Evolutionary conservation across 2,888 invertebrate genomes (phyloP).

Genomic region (Diabrotica balteata): DNA sequence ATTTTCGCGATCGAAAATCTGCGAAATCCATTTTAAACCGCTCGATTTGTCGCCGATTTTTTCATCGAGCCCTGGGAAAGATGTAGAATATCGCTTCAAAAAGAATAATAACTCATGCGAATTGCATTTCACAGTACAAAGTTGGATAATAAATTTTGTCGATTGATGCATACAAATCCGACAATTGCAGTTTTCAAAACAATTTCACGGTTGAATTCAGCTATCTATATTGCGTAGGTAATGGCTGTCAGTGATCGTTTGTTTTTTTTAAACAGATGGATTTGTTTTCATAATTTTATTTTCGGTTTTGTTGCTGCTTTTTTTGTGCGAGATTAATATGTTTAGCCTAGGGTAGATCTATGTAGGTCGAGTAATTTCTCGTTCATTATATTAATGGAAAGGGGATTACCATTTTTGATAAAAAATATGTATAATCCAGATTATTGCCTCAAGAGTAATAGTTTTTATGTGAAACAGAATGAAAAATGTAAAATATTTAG

Average conservation of each 20-base stretch:
- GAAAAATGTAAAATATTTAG: neutral
- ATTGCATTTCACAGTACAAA: conserved; percentile 26
- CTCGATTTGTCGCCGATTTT: neutral
- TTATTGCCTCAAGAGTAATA: no score
- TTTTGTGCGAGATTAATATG: no score
- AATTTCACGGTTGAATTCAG: conserved; percentile 23
- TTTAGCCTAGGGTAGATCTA: no score
- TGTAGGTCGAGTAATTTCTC: no score
- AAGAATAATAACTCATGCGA: conserved; percentile 24
- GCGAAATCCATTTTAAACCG: neutral
- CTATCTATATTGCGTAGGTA: conserved; percentile 22
- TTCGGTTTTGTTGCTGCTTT: neutral
- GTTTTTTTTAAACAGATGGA: conserved; percentile 12
- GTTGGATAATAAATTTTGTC: conserved; percentile 29
- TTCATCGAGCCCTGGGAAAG: neutral
- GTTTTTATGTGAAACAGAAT: neutral
- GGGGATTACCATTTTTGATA: no score
- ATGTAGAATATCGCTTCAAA: conserved; percentile 2
- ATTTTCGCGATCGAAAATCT: no score
- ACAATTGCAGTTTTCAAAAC: conserved; percentile 26
- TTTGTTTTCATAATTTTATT: conserved; percentile 14
- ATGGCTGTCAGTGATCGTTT: conserved; percentile 19
- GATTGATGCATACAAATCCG: conserved; percentile 31
- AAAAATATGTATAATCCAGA: no score
- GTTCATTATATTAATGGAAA: no score